Percentiles rank a stretch among this genome's conserved stretches.
These are phyloP conservation scores for Polypterus bichir DNA, from an alignment of 2,113 vertebrate genomes.

Conservation along the genomic window DNA sequence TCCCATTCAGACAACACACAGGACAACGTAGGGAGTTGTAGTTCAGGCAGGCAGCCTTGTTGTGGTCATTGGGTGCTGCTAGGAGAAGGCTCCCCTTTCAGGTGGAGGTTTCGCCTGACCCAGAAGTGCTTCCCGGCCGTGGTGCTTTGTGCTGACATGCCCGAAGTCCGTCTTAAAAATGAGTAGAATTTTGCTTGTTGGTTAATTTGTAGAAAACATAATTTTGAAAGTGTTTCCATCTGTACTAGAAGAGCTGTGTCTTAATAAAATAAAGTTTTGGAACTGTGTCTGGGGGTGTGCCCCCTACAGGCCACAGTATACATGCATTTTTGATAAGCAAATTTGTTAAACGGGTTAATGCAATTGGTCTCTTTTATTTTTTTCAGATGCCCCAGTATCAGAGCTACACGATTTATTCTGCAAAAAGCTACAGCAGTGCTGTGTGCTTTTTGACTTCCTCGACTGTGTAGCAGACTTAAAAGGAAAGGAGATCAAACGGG, in stretches of 20 bases:
- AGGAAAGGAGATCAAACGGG: slow-evolving; percentile 86
- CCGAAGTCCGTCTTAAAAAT: neutral
- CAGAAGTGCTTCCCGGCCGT: neutral
- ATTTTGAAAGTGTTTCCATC: too few relatives aligned
- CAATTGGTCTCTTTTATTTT: neutral
- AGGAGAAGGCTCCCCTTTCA: neutral
- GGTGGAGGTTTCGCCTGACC: too few relatives aligned
- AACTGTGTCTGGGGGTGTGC: neutral
- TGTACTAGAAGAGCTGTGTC: too few relatives aligned
- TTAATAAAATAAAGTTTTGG: too few relatives aligned
- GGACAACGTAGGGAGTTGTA: slow-evolving; percentile 22
- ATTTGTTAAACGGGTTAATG: too few relatives aligned
- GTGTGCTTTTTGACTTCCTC: slow-evolving; percentile 81
- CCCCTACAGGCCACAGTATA: too few relatives aligned
- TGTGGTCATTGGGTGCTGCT: neutral
- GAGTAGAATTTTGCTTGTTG: too few relatives aligned
- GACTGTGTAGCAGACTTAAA: slow-evolving; percentile 86
- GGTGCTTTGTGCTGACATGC: neutral
- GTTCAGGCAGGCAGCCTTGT: slow-evolving; percentile 4
- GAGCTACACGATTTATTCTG: slow-evolving; percentile 82
- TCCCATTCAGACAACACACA: slow-evolving; percentile 14
- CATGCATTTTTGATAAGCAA: too few relatives aligned
- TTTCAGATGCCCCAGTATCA: slow-evolving; percentile 64
- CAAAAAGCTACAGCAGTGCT: slow-evolving; percentile 86
- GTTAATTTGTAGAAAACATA: too few relatives aligned